Percentiles rank a stretch among this genome's conserved stretches.
phyloP scores from a whole-genome alignment of 2,797 vertebrate genomes.

The Mergus octosetaceus region DNA sequence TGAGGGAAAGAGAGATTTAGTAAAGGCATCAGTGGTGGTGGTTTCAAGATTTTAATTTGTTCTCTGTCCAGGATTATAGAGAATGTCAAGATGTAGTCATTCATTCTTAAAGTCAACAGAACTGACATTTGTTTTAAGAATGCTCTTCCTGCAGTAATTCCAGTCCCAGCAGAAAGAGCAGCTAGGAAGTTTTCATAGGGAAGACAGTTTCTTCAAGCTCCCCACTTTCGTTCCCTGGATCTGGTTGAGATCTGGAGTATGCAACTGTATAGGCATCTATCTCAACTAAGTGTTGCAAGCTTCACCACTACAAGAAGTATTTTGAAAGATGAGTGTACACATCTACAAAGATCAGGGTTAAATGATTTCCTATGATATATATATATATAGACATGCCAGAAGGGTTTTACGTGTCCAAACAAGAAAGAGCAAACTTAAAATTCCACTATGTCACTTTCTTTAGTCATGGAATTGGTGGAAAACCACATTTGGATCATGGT shows the following conservation, averaged over 20 bases:
- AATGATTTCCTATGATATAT: neutral
- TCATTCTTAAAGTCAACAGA: neutral
- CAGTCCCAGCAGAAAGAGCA: neutral
- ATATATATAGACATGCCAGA: accelerated
- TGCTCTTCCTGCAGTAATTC: neutral
- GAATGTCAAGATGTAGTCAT: neutral
- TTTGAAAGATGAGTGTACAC: neutral
- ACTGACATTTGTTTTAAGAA: neutral
- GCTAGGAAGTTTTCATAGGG: neutral
- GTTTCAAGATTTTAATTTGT: neutral
- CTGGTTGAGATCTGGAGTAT: neutral
- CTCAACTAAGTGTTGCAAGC: neutral
- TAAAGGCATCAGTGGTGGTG: neutral
- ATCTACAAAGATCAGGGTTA: neutral
- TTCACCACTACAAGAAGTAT: neutral
- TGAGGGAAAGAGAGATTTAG: neutral
- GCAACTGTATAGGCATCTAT: neutral
- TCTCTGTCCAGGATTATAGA: neutral
- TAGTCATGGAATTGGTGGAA: neutral
- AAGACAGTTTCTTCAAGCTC: neutral
- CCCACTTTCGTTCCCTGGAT: accelerated
- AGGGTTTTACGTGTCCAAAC: neutral
- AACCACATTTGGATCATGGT: neutral
- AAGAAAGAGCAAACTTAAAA: neutral
- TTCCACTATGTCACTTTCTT: neutral